Conservation (phyloP, 1,140 invertebrate genomes). For the Pogonus chalceus region DNA sequence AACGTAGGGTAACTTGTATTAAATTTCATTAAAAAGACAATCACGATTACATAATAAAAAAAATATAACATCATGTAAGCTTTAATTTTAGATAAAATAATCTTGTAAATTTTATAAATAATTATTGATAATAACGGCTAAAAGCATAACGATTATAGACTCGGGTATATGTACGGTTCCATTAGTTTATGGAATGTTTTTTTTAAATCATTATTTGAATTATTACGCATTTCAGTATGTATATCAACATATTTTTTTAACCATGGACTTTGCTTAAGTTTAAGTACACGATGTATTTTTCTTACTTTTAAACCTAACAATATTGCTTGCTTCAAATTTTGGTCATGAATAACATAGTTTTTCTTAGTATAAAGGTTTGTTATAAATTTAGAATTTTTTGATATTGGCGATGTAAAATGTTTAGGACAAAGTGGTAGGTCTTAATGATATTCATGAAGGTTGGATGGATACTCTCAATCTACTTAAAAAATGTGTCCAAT, state of each 20-base stretch:
- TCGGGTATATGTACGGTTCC: too few species aligned
- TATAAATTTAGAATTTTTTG: slow-evolving; percentile 26
- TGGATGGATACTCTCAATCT: slow-evolving; percentile 23
- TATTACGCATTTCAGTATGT: slow-evolving; percentile 21
- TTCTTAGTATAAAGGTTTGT: slow-evolving; percentile 24
- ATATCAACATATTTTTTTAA: slow-evolving; percentile 32
- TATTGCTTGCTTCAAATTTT: slow-evolving; percentile 29
- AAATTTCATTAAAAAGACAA: too few species aligned
- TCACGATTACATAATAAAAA: too few species aligned
- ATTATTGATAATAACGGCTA: too few species aligned
- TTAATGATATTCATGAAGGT: slow-evolving; percentile 35
- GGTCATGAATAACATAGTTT: slow-evolving; percentile 33
- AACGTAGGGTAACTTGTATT: too few species aligned
- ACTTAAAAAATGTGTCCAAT: slow-evolving; percentile 37
- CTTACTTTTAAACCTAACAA: slow-evolving; percentile 30
- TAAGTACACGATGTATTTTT: slow-evolving; percentile 32
- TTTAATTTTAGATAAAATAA: too few species aligned
- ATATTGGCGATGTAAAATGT: slow-evolving; percentile 12
- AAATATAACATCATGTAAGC: too few species aligned
- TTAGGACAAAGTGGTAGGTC: slow-evolving; percentile 34
- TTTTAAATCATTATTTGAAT: slow-evolving; percentile 31
- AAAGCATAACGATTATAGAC: too few species aligned
- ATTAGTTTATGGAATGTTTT: slow-evolving; percentile 36
- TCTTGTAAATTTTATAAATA: too few species aligned
- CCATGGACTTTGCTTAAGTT: slow-evolving; percentile 33